A percentile compares a stretch with the other conserved stretches of the same genome.
Evolutionary conservation across 2,797 vertebrate genomes (phyloP).

Genomic region (Pachyuromys duprasi): DNA sequence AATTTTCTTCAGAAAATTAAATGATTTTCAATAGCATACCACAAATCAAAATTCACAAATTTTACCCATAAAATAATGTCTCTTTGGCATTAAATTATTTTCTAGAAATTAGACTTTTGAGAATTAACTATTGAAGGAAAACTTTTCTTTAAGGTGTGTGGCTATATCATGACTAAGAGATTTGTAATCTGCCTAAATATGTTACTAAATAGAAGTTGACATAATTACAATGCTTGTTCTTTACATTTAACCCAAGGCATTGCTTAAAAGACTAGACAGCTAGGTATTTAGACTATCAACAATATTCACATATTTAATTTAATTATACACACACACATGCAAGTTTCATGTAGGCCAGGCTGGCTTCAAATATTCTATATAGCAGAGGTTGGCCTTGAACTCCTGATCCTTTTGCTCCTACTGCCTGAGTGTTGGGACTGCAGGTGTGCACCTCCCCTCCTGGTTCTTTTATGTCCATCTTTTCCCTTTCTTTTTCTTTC

Average conservation of each 20-base stretch:
- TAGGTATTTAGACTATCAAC: neutral
- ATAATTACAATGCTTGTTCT: slow-evolving; percentile 59
- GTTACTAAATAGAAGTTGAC: slow-evolving; percentile 69
- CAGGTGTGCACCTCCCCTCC: neutral
- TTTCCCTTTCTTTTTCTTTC: neutral
- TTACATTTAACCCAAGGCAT: slow-evolving; percentile 67
- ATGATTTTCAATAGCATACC: slow-evolving; percentile 64
- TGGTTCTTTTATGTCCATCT: neutral
- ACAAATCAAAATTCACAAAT: slow-evolving; percentile 55
- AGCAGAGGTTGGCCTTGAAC: neutral
- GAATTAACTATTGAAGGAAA: slow-evolving; percentile 58
- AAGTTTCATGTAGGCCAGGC: neutral
- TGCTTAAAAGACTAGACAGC: slow-evolving; percentile 61
- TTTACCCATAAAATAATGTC: slow-evolving; percentile 43
- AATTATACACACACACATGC: too few species aligned
- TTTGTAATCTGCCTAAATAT: slow-evolving; percentile 65
- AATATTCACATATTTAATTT: slow-evolving; percentile 13
- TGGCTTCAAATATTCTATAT: neutral
- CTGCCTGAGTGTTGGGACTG: neutral
- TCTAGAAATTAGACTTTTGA: slow-evolving; percentile 63
- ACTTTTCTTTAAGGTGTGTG: slow-evolving; percentile 47
- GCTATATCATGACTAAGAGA: slow-evolving; percentile 46
- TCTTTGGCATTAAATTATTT: slow-evolving; percentile 49
- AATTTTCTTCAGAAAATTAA: slow-evolving; percentile 43
- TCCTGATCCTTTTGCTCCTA: neutral